Evolutionary conservation across 2,888 invertebrate species (phyloP).

Genomic region (Amphipyra tragopoginis): DNA sequence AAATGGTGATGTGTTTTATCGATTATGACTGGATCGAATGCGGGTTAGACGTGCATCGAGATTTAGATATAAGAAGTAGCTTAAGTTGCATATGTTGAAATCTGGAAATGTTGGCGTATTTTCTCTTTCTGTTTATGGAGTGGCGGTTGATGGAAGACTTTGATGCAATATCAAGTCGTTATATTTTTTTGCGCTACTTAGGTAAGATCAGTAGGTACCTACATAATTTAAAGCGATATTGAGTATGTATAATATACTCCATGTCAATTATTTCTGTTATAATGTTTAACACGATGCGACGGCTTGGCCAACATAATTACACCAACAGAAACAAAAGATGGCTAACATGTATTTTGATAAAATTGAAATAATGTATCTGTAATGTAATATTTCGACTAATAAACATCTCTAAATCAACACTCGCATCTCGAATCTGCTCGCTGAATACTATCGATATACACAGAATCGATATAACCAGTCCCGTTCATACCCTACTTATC

Average conservation of each 20-base stretch:
- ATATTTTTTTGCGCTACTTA: not conserved
- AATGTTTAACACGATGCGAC: too few species aligned
- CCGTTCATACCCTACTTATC: conserved; percentile 49
- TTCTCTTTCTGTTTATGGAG: not conserved
- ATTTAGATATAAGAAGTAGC: not conserved
- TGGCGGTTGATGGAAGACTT: not conserved
- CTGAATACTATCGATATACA: conserved; percentile 38
- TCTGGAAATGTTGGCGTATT: not conserved
- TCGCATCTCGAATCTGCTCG: conserved; percentile 5
- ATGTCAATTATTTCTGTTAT: too few species aligned
- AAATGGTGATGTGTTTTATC: conserved; percentile 40
- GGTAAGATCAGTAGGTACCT: not conserved
- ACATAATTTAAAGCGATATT: not conserved
- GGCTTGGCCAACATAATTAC: too few species aligned
- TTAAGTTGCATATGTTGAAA: not conserved
- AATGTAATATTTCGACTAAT: too few species aligned
- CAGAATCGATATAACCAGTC: conserved; percentile 36
- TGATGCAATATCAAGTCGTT: not conserved
- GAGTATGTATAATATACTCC: not conserved
- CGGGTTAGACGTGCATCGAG: conserved; percentile 13
- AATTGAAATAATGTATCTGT: too few species aligned
- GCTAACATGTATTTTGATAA: too few species aligned
- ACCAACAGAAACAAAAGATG: too few species aligned
- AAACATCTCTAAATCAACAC: too few species aligned
- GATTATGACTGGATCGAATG: conserved; percentile 44